phyloP scores from a whole-genome alignment of 2,797 vertebrate genomes.

The Pampus argenteus region DNA sequence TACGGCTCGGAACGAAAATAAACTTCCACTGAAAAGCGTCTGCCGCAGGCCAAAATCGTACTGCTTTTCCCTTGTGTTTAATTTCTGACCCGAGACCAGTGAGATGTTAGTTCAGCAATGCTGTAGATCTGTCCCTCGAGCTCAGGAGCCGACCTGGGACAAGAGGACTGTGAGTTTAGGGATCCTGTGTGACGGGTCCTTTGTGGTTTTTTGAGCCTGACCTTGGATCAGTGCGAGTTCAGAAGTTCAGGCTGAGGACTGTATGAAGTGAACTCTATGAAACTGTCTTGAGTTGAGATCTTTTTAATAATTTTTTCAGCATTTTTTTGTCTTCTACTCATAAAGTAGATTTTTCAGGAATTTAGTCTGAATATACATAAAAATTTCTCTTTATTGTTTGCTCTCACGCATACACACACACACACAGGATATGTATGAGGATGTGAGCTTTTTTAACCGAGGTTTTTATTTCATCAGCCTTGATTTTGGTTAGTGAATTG shows the following conservation, averaged over 20 bases:
- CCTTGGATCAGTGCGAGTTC: slow-evolving; percentile 53
- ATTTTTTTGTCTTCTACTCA: too few species aligned
- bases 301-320: too few species aligned
- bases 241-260: slow-evolving; percentile 53
- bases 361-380: slow-evolving; percentile 17
- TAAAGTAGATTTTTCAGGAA: neutral
- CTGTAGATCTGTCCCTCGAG: slow-evolving; percentile 63
- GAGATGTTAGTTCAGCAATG: slow-evolving; percentile 66
- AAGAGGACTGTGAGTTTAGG: slow-evolving; percentile 59
- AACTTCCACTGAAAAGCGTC: slow-evolving; percentile 54
- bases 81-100: slow-evolving; percentile 68
- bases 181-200: slow-evolving; percentile 50
- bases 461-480: slow-evolving; percentile 52
- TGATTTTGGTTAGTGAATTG: slow-evolving; percentile 51
- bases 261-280: slow-evolving; percentile 23
- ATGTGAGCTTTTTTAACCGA: slow-evolving; percentile 45
- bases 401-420: neutral
- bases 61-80: slow-evolving; percentile 63
- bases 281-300: slow-evolving; percentile 18
- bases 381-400: slow-evolving; percentile 28
- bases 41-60: slow-evolving; percentile 26
- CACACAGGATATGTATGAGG: slow-evolving; percentile 11
- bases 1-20: slow-evolving; percentile 63
- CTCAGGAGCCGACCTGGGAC: slow-evolving; percentile 49
- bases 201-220: slow-evolving; percentile 51